These are phyloP conservation scores for Andinoacara biseriatus DNA, from an alignment of 2,113 vertebrate genomes.

Conservation along the genomic window DNA sequence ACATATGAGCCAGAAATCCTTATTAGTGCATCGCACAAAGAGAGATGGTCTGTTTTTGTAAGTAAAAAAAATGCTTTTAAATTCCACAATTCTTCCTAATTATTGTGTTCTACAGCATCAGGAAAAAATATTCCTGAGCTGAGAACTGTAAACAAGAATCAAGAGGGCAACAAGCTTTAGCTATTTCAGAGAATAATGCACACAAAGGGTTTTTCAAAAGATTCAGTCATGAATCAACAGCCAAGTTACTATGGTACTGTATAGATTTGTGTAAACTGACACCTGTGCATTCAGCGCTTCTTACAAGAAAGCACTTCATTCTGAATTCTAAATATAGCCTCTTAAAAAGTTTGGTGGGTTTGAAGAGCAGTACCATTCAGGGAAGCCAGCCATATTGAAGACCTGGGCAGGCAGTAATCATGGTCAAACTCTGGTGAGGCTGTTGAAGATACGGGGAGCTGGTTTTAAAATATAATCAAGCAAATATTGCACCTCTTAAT, in stretches of 20 bases:
- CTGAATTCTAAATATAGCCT: constrained; percentile 47
- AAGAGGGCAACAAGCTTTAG: constrained; percentile 48
- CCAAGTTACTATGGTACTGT: constrained; percentile 46
- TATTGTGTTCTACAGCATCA: constrained; percentile 63
- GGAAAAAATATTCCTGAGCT: constrained; percentile 49
- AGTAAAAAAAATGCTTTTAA: background rate
- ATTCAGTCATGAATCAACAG: constrained; percentile 50
- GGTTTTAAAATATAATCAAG: constrained; percentile 76
- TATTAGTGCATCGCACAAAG: constrained; percentile 47
- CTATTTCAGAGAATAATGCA: constrained; percentile 51
- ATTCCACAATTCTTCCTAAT: constrained; percentile 67
- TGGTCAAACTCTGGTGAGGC: constrained; percentile 82
- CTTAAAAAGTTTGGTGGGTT: constrained; percentile 66
- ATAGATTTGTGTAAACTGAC: constrained; percentile 33
- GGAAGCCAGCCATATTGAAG: constrained; percentile 78
- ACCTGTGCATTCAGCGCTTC: constrained; percentile 45
- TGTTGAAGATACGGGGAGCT: constrained; percentile 82
- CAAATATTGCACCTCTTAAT: constrained; percentile 55
- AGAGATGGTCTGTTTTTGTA: constrained; percentile 48
- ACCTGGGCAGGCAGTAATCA: constrained; percentile 83
- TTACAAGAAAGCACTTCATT: constrained; percentile 40
- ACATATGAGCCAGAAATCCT: constrained; percentile 44
- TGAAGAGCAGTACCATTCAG: constrained; percentile 81
- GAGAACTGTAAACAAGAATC: constrained; percentile 56
- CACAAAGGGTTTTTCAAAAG: constrained; percentile 38